Conservation (phyloP, 2,113 vertebrate species). For the Bufo gargarizans region DNA sequence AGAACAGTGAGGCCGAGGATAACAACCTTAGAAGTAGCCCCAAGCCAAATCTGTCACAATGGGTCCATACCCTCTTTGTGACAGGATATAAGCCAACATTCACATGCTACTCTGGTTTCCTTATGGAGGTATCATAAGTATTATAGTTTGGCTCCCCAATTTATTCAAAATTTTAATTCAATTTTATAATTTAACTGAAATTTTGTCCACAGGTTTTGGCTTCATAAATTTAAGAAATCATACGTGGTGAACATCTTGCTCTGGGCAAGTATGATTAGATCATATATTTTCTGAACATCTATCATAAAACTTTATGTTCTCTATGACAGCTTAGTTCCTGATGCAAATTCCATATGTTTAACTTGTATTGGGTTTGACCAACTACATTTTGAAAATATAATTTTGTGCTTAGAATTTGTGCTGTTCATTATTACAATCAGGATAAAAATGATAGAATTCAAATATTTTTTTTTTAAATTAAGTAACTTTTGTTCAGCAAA, state of each 20-base stretch:
- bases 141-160: not conserved
- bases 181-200: not conserved
- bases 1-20: no score
- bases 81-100: not conserved
- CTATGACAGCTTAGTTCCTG: slow-evolving; percentile 13
- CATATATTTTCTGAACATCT: slow-evolving; percentile 13
- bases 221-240: not conserved
- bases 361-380: not conserved
- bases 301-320: slow-evolving; percentile 20
- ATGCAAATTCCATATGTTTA: not conserved
- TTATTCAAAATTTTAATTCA: not conserved
- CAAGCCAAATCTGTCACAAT: no score
- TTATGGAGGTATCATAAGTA: not conserved
- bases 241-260: not conserved
- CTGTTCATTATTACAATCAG: not conserved
- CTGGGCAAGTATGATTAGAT: not conserved
- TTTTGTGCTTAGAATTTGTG: not conserved
- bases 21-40: no score
- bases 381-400: not conserved
- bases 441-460: not conserved
- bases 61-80: no score
- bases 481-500: not conserved
- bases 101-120: not conserved
- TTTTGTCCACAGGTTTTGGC: not conserved
- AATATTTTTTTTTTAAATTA: not conserved